Conservation (phyloP, 2,797 vertebrate species). For the Enteromius viviparus region DNA sequence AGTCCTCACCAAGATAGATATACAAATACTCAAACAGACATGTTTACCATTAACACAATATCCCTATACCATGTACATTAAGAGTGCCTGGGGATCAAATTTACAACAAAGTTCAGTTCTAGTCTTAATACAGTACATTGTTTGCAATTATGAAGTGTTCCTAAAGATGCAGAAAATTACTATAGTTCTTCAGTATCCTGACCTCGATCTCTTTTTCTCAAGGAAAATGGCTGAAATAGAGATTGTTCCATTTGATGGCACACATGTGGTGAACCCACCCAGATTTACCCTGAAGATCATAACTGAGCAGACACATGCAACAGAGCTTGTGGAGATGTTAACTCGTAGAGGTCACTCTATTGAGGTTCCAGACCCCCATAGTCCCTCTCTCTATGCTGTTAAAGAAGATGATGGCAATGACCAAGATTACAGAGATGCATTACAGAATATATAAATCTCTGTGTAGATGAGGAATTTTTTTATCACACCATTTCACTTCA, state of each 20-base stretch:
- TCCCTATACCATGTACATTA: not conserved
- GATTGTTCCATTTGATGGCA: slow-evolving; percentile 36
- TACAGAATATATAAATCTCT: not conserved
- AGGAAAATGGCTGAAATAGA: slow-evolving; percentile 56
- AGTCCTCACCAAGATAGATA: too few species aligned
- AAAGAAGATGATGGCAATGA: not conserved
- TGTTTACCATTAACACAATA: not conserved
- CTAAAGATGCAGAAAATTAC: not conserved
- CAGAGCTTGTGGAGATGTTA: slow-evolving; percentile 54
- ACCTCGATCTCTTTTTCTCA: not conserved
- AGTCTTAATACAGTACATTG: not conserved
- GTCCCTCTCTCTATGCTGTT: not conserved
- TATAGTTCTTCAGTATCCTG: not conserved
- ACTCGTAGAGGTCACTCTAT: not conserved
- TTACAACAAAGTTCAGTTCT: not conserved
- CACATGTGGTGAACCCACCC: not conserved
- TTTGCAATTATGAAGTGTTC: not conserved
- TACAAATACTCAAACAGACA: not conserved
- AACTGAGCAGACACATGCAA: slow-evolving; percentile 58
- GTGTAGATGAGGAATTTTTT: not conserved
- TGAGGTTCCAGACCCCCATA: not conserved
- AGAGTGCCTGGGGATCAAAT: not conserved
- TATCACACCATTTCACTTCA: not conserved
- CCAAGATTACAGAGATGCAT: slow-evolving; percentile 9
- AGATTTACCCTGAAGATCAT: slow-evolving; percentile 56